Evolutionary conservation across 2,113 vertebrate genomes (phyloP), one percentile per base, ranked within the genome.

Genomic region (Anseranas semipalmata): DNA sequence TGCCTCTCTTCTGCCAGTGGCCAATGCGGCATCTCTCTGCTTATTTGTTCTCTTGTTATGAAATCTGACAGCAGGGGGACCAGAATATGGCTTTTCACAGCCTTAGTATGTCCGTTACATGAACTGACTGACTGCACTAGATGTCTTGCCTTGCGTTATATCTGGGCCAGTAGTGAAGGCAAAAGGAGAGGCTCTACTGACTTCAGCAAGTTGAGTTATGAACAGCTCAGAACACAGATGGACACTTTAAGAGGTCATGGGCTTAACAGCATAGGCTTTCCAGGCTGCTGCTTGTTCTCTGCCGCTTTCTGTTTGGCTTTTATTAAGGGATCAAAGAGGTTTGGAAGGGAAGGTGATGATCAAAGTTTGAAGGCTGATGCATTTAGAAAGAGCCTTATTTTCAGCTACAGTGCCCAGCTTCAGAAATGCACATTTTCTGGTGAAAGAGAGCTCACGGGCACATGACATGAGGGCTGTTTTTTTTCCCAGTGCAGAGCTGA

Each of bases 241-340:
- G 74, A 33, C 89, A 35, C 72, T 87, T 83, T 17, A 80, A 63
- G 86, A 89, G 60, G 93, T 94, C 90, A 88, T 0, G 4, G 65
- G 39, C 20, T 84, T 86, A 78, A 28, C 13, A 45, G 78, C 10
- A 2, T 7, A 24, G 75, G 30, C 86, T 94, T 96, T 97, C 90
- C 80, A 75, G 78, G 80, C 72, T 77, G 75, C 85, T 95, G 93
- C 87, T 75, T 70, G 53, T 90, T 71, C 59, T 91, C 68, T 95
- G 91, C 66, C 2, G 0, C 24, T 4, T 90, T 50, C 63, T 75
- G 71, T 97, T 96, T 95, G 91, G 92, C 72, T 91, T 94, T 87
- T 87, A 48, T 93, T 92, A 89, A 75, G 63, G 79, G 83, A 95
- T 95, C 94, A 96, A 90, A 97, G 94, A 66, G 24, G 21, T 86